A percentile compares a stretch with the other conserved stretches of the same genome.
These are phyloP conservation scores for Rhingia rostrata DNA, from an alignment of 2,888 invertebrate genomes.

Conservation along the genomic window DNA sequence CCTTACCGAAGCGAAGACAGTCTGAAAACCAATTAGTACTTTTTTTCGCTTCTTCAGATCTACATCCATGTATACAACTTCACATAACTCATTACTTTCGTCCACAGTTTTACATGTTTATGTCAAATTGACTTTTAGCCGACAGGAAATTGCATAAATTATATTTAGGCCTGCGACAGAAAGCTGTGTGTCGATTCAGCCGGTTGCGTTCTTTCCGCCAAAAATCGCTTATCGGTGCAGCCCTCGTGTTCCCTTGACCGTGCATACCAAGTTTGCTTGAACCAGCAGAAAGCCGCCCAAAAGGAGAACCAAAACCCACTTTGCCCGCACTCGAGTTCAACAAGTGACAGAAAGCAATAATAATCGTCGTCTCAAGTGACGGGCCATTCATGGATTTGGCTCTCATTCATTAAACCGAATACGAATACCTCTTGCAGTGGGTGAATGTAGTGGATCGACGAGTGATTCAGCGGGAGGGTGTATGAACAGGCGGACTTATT, in stretches of 20 bases:
- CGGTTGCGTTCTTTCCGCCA: constrained; percentile 49
- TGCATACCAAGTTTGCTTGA: constrained; percentile 28
- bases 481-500: constrained; percentile 17
- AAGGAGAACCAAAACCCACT: constrained; percentile 47
- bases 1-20: no score
- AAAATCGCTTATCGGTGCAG: constrained; percentile 62
- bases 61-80: background rate
- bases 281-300: constrained; percentile 54
- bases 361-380: constrained; percentile 68
- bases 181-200: constrained; percentile 61
- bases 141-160: constrained; percentile 73
- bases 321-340: constrained; percentile 59
- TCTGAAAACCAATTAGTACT: no score
- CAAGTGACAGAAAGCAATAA: constrained; percentile 67
- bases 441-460: constrained; percentile 6
- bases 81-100: background rate
- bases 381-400: constrained; percentile 71
- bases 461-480: background rate
- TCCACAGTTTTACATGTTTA: constrained; percentile 11
- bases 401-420: constrained; percentile 70
- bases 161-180: constrained; percentile 46
- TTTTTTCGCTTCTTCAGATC: background rate
- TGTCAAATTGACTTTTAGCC: constrained; percentile 53
- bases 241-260: constrained; percentile 31
- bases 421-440: constrained; percentile 56